These are phyloP conservation scores for Anguilla pacifica DNA, from an alignment of 2,797 vertebrate genomes.

Conservation along the genomic window DNA sequence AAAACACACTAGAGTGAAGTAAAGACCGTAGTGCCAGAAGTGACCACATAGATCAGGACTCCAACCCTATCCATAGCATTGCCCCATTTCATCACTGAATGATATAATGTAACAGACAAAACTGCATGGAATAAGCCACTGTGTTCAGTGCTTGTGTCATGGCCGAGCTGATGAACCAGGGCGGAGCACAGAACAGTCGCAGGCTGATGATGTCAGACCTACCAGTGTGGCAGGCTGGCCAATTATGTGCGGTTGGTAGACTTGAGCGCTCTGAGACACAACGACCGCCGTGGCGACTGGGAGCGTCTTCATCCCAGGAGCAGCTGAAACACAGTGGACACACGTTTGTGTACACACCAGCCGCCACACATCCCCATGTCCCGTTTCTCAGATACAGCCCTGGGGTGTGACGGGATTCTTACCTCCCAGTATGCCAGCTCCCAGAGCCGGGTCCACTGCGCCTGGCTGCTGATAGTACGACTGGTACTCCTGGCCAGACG, in stretches of 20 bases:
- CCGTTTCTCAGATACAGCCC: not conserved
- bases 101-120: not conserved
- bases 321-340: slow-evolving; percentile 55
- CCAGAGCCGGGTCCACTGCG: slow-evolving; percentile 78
- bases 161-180: not conserved
- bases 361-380: not conserved
- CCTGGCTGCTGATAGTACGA: slow-evolving; percentile 82
- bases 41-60: no score
- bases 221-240: slow-evolving; percentile 71
- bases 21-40: no score
- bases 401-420: not conserved
- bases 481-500: slow-evolving; percentile 84
- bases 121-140: not conserved
- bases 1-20: no score
- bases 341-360: not conserved
- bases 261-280: slow-evolving; percentile 87
- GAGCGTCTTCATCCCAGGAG: slow-evolving; percentile 71
- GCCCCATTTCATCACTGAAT: not conserved
- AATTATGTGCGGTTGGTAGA: slow-evolving; percentile 85
- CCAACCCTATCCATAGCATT: not conserved
- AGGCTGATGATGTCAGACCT: slow-evolving; percentile 22
- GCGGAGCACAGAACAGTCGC: not conserved
- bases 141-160: not conserved
- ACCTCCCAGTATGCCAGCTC: slow-evolving; percentile 83
- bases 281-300: slow-evolving; percentile 85